Evolutionary conservation across 1,140 invertebrate species (phyloP), one percentile per base, ranked within the genome.

Genomic region (Mycetomoellerius zeteki): DNA sequence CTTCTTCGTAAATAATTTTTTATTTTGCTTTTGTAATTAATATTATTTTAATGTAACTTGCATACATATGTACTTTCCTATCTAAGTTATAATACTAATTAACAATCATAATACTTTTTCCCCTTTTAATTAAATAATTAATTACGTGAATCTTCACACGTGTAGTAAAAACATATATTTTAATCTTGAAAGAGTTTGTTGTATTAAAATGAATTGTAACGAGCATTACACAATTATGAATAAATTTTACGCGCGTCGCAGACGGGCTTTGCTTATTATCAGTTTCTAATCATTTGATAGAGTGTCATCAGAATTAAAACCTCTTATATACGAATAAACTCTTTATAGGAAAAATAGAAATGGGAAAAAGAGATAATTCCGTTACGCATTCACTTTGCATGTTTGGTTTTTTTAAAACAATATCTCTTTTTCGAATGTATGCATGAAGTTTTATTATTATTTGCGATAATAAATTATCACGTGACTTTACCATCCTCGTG

Each of bases 101-200:
- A 37, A 75, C 3, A 37, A 33, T 47, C 21, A 47, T 4, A 14
- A 43, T 43, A 43, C 10, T 75, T 56, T 54, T 56, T 4, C 33
- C 5, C n/a, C 1, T 52, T 54, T 73, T 73, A 73, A 73, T 73
- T 54, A 21, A 30, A 33, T 73, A 54, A 54, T 73, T 33, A 54
- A 33, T n/a, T 56, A 33, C 0, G 7, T 19, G 12, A 54, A 75
- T 21, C 1, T 30, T 56, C 2, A 12, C 27, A 7, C 6, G 30
- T 19, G n/a, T 56, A 10, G 1, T 56, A 56, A 33, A 64, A 75
- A 56, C 4, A n/a, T 5, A 16, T 3, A 75, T 56, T 56, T 54
- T 33, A 30, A 73, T 71, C 14, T 2, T 56, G 52, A 3, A 33
- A 33, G 50, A 75, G 1, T 21, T 16, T 4, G 8, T 54, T 75